phyloP scores from a whole-genome alignment of 2,797 vertebrate species.

The Scyliorhinus canicula region DNA sequence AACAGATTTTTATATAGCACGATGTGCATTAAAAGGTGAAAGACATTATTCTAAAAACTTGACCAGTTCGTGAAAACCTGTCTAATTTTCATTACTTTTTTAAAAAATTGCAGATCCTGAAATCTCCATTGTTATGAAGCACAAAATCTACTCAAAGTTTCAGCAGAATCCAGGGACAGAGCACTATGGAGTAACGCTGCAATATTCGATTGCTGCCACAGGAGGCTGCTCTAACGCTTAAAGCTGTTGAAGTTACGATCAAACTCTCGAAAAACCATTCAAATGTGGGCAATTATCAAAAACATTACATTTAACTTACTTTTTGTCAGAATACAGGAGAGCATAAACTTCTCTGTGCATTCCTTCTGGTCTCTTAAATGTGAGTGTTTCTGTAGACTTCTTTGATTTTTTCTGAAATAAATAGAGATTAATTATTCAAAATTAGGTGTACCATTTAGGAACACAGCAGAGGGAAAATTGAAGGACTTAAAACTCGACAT shows the following conservation, averaged over 20 bases:
- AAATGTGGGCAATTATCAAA: not conserved
- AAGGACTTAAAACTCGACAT: not conserved
- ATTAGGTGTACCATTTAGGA: not conserved
- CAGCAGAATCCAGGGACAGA: not conserved
- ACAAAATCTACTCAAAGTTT: not conserved
- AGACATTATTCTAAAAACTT: not conserved
- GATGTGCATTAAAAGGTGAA: not conserved
- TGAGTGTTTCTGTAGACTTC: constrained; percentile 87
- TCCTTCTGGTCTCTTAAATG: constrained; percentile 95
- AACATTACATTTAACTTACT: constrained; percentile 53
- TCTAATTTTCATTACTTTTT: not conserved
- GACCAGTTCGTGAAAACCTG: not conserved
- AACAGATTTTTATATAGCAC: not conserved
- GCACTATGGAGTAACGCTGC: not conserved
- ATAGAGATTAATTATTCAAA: not conserved
- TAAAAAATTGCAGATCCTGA: not conserved
- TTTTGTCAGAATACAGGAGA: constrained; percentile 85
- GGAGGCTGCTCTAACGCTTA: not conserved
- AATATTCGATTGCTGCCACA: not conserved
- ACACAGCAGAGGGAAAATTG: not conserved
- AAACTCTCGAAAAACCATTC: not conserved
- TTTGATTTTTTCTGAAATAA: constrained; percentile 85
- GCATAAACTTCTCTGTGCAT: constrained; percentile 99
- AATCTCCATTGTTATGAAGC: not conserved
- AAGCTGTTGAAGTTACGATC: not conserved